Evolutionary conservation across 2,888 invertebrate species (phyloP).

Genomic region (Hypena proboscidalis): DNA sequence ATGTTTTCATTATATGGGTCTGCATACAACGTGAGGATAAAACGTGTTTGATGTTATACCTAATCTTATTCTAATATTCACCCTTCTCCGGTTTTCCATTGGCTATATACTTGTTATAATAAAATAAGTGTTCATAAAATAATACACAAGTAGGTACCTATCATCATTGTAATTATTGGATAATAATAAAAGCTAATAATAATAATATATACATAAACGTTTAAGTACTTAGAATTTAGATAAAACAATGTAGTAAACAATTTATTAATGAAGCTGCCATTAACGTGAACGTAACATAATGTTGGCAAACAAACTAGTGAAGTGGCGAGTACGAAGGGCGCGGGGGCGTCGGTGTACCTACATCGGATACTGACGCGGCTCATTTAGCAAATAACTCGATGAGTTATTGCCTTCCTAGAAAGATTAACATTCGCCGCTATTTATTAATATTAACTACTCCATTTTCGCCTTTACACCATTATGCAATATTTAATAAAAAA

Average conservation of each 20-base stretch:
- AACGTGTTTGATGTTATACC: conserved; percentile 10
- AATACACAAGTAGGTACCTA: conserved; percentile 3
- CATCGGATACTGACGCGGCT: conserved; percentile 22
- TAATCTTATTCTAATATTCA: neutral
- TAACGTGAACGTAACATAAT: conserved; percentile 20
- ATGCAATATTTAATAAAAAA: conserved; percentile 31
- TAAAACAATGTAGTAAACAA: conserved; percentile 21
- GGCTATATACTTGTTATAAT: neutral
- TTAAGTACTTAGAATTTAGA: conserved; percentile 17
- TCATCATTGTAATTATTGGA: too few relatives aligned
- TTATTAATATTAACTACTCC: conserved; percentile 55
- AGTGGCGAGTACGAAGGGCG: conserved; percentile 1
- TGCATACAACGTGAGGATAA: conserved; percentile 16
- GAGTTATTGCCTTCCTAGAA: conserved; percentile 46
- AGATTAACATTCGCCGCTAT: conserved; percentile 34
- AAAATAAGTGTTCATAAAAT: neutral
- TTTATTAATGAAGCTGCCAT: conserved; percentile 20
- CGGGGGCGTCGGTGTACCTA: conserved; percentile 8
- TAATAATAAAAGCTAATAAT: too few relatives aligned
- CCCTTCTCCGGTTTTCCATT: neutral
- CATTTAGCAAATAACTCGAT: conserved; percentile 39
- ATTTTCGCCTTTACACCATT: conserved; percentile 44
- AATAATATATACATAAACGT: conserved; percentile 5
- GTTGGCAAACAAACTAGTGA: conserved; percentile 34
- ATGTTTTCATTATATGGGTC: conserved; percentile 7